Conservation (phyloP, 2,888 invertebrate species). For the Dendrolimus houi region DNA sequence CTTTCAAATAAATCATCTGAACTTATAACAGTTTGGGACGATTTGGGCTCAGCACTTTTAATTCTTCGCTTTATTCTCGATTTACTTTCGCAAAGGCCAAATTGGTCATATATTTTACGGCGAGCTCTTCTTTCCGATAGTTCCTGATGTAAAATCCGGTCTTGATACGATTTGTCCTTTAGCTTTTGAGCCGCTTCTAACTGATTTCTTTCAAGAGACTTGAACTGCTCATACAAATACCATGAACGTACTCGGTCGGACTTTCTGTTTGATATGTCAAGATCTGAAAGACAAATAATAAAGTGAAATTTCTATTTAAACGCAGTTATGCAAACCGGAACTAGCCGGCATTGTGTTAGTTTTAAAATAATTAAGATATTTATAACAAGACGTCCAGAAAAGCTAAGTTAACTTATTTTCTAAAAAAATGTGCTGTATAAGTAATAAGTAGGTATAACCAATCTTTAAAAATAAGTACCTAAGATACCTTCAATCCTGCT, state of each 20-base stretch:
- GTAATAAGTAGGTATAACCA: no score
- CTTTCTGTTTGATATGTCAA: constrained; percentile 39
- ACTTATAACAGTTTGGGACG: constrained; percentile 24
- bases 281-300: constrained; percentile 29
- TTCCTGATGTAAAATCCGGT: constrained; percentile 46
- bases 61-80: constrained; percentile 21
- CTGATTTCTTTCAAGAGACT: constrained; percentile 54
- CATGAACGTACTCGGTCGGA: constrained; percentile 58
- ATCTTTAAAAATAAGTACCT: no score
- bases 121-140: constrained; percentile 46
- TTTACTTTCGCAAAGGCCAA: constrained; percentile 32
- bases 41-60: constrained; percentile 20
- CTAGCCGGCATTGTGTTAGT: no score
- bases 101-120: constrained; percentile 40
- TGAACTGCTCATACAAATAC: constrained; percentile 65
- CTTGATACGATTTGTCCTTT: constrained; percentile 47
- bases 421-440: no score
- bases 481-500: no score
- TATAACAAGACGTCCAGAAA: no score
- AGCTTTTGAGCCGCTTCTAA: constrained; percentile 46
- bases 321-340: no score
- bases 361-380: no score
- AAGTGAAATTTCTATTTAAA: not conserved
- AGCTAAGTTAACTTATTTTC: no score
- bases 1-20: constrained; percentile 47